Conservation (phyloP, 1,140 invertebrate species). For the Patella vulgata region DNA sequence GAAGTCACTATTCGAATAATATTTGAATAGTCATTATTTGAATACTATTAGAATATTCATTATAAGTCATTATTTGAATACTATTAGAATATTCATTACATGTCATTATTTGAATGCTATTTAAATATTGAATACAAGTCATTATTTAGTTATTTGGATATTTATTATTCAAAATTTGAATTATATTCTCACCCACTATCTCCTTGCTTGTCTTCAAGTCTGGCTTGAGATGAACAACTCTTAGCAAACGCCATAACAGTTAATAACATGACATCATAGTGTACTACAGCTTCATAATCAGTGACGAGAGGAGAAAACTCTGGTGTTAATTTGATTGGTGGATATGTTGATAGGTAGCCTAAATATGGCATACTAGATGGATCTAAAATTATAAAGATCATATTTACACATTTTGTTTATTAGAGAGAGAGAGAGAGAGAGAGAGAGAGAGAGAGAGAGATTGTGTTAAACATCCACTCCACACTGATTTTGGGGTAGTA, state of each 20-base stretch:
- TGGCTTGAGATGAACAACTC: constrained; percentile 61
- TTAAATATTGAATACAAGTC: too few relatives aligned
- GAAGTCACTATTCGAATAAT: too few relatives aligned
- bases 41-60: too few relatives aligned
- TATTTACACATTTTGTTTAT: constrained; percentile 2
- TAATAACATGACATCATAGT: constrained; percentile 57
- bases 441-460: constrained; percentile 10
- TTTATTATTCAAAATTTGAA: too few relatives aligned
- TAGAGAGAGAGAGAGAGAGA: constrained; percentile 6
- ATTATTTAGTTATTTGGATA: too few relatives aligned
- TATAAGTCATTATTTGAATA: too few relatives aligned
- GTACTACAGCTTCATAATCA: constrained; percentile 54
- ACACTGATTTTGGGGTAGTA: too few relatives aligned
- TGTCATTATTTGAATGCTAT: too few relatives aligned
- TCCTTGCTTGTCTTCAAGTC: constrained; percentile 61
- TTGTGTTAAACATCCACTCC: too few relatives aligned
- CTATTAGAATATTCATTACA: too few relatives aligned
- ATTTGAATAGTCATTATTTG: too few relatives aligned
- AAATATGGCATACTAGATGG: constrained; percentile 50
- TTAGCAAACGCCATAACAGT: constrained; percentile 50
- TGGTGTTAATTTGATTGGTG: constrained; percentile 49
- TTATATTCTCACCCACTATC: constrained; percentile 53
- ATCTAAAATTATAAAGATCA: constrained; percentile 22
- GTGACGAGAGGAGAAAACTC: constrained; percentile 54
- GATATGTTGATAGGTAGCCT: constrained; percentile 45